A percentile compares a stretch with the other conserved stretches of the same genome.
Conservation (phyloP, 2,888 invertebrate genomes). For the Drepanosiphum platanoidis region DNA sequence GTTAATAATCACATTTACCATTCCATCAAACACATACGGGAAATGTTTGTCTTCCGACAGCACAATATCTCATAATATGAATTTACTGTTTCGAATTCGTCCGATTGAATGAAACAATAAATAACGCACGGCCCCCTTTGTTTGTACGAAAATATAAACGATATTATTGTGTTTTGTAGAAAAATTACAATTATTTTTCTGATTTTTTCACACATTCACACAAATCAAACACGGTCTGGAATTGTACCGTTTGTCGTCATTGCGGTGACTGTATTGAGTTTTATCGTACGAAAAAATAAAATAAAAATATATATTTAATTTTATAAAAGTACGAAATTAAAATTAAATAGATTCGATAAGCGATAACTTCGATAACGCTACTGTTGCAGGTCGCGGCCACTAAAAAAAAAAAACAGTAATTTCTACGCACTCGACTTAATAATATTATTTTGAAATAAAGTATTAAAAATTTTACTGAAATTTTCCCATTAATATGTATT, state of each 20-base stretch:
- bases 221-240: background rate
- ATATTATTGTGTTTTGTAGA: background rate
- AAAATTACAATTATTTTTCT: background rate
- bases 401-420: no score
- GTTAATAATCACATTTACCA: background rate
- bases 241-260: no score
- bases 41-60: conserved; percentile 3
- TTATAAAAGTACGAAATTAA: no score
- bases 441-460: no score
- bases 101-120: background rate
- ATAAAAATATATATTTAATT: no score
- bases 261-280: no score
- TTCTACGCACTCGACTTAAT: no score
- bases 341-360: no score
- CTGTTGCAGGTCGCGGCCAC: no score
- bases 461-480: no score
- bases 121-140: background rate
- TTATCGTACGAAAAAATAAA: no score
- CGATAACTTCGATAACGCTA: no score
- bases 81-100: background rate
- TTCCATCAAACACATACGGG: background rate
- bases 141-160: background rate
- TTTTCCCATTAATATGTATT: background rate
- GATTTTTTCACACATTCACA: background rate
- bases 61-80: background rate